phyloP scores from a whole-genome alignment of 2,888 invertebrate genomes.

The Cryptophagus acutangulus region DNA sequence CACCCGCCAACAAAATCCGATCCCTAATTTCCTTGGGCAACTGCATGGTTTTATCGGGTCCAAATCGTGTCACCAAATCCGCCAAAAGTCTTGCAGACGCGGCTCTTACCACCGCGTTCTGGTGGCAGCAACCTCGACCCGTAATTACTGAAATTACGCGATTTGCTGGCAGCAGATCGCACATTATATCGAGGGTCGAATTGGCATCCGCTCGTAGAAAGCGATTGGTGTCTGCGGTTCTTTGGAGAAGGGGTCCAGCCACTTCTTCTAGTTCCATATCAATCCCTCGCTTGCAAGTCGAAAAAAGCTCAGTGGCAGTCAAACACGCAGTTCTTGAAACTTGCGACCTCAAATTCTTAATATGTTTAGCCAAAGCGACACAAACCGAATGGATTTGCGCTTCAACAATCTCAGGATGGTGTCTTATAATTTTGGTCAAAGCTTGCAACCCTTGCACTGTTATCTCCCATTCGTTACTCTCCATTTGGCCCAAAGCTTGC shows the following conservation, averaged over 20 bases:
- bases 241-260: constrained; percentile 72
- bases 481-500: constrained; percentile 61
- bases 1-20: constrained; percentile 68
- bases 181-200: constrained; percentile 74
- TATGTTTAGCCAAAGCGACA: constrained; percentile 68
- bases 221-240: constrained; percentile 90
- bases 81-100: constrained; percentile 75
- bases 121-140: constrained; percentile 70
- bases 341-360: constrained; percentile 87
- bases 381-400: constrained; percentile 65
- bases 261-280: constrained; percentile 82
- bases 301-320: constrained; percentile 75
- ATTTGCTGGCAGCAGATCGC: constrained; percentile 66
- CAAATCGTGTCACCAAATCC: constrained; percentile 66
- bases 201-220: constrained; percentile 89
- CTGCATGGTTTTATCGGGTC: constrained; percentile 68
- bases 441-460: constrained; percentile 65
- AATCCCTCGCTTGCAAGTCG: constrained; percentile 49
- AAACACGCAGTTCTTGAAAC: constrained; percentile 86
- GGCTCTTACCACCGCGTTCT: constrained; percentile 82
- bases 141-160: constrained; percentile 64
- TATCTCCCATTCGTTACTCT: constrained; percentile 75
- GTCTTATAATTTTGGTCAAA: constrained; percentile 63
- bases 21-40: constrained; percentile 74
- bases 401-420: constrained; percentile 60